Evolutionary conservation across 2,888 invertebrate genomes (phyloP).

Genomic region (Epistrophe eligans): DNA sequence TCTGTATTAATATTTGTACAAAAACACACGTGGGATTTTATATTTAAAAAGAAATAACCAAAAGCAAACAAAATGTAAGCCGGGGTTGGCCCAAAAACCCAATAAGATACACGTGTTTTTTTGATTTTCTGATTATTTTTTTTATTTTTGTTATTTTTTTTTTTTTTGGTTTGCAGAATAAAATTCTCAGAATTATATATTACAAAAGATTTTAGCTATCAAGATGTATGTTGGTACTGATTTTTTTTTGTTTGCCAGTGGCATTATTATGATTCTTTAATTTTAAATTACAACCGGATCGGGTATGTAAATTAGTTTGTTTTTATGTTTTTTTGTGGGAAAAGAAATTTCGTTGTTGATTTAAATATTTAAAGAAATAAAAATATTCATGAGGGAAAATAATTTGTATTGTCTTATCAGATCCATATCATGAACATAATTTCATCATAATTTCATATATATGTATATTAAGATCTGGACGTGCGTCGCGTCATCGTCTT

Average conservation of each 20-base stretch:
- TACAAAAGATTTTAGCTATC: slow-evolving; percentile 4
- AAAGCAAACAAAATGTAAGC: slow-evolving; percentile 11
- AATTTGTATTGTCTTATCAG: neutral
- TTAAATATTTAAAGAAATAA: neutral
- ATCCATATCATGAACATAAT: neutral
- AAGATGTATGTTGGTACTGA: neutral
- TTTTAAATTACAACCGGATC: slow-evolving; percentile 21
- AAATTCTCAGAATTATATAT: slow-evolving; percentile 15
- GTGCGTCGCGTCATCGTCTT: no score
- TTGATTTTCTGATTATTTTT: slow-evolving; percentile 1
- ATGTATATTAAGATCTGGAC: neutral
- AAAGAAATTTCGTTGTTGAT: neutral
- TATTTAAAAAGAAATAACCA: neutral
- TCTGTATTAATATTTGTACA: slow-evolving; percentile 21
- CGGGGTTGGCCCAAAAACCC: slow-evolving; percentile 22
- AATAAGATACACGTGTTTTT: slow-evolving; percentile 11
- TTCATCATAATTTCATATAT: neutral
- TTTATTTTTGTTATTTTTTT: neutral
- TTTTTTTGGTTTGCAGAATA: neutral
- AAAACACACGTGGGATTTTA: slow-evolving; percentile 15
- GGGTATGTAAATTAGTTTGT: neutral
- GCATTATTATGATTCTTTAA: neutral
- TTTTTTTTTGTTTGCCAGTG: neutral
- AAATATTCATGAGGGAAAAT: neutral
- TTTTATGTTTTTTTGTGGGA: neutral